phyloP scores from a whole-genome alignment of 1,140 invertebrate genomes.

The Orius insidiosus region DNA sequence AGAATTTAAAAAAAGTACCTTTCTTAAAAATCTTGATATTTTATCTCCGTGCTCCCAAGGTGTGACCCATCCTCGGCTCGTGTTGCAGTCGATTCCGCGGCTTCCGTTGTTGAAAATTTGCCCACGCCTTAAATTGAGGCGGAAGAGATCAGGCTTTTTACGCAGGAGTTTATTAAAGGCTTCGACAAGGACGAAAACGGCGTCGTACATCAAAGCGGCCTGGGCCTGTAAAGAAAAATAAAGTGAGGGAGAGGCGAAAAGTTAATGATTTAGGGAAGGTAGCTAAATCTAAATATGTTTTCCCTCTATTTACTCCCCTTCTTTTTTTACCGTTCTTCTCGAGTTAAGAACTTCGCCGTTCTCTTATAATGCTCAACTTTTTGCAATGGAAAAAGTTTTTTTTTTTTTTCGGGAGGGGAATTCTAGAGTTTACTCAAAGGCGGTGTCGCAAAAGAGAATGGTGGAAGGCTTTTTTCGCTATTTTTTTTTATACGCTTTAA shows the following conservation, averaged over 20 bases:
- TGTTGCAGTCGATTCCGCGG: conserved; percentile 59
- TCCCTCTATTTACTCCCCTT: no score
- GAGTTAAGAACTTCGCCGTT: no score
- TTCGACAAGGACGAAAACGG: conserved; percentile 74
- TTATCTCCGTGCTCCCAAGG: conserved; percentile 78
- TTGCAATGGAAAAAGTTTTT: no score
- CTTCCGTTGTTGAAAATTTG: conserved; percentile 41
- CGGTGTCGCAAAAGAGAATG: no score
- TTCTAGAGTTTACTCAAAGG: no score
- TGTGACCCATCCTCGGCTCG: conserved; percentile 53
- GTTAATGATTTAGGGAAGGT: conserved; percentile 13
- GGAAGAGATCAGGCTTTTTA: conserved; percentile 61
- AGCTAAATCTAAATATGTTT: no score
- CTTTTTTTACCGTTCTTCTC: no score
- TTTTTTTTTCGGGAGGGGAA: no score
- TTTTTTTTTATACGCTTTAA: no score
- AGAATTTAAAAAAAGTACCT: conserved; percentile 35
- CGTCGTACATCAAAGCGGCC: conserved; percentile 83
- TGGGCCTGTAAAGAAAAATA: conserved; percentile 39
- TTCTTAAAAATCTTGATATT: conserved; percentile 64
- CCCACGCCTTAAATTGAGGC: conserved; percentile 38
- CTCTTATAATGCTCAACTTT: no score
- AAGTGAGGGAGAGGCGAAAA: background rate
- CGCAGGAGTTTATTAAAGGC: conserved; percentile 69
- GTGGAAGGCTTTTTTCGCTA: no score